Base-by-base conservation (phyloP, 30 jellyfish, hydroid and myxozoan species). In the Clytia hemisphaerica region DNA sequence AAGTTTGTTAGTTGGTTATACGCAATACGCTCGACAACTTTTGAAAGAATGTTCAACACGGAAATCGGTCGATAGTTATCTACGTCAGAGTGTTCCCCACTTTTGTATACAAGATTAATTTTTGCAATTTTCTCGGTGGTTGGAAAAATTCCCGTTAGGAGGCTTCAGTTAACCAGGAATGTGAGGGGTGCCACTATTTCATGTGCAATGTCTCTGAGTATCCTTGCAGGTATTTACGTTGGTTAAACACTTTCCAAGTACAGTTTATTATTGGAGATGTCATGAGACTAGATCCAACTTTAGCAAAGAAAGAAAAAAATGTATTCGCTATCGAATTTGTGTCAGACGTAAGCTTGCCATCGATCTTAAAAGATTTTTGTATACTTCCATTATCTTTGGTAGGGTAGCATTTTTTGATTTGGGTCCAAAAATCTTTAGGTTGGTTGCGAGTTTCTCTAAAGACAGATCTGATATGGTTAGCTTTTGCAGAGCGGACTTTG, bases 401-500 rank as follows among this genome's bases (percentile, higher is more conserved):
- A 28, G 88, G 82, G 26, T 37, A 65, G 81, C 82, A 75, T 38
- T 54, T 40, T 45, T 61, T 75, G 15, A 75, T 45, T 61, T 73
- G 72, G 35, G 61, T 75, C 88, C 88, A 75, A 48, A 75, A 47
- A 2, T 62, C 82, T 51, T 48, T 46, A 61, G 93, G 93, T 42
- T 67, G 49, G 15, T 71, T 55, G 67, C 57, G 53, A 58, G 38
- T 58, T 78, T 78, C 93, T 45, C 68, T 72, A 55, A 68, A 55
- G 72, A 78, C 37, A 46, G 29, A 73, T 42, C 80, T 37, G 37
- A 55, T 30, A 30, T 76, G 46, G 33, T 61, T 75, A 40, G 80
- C 83, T 62, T 75, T 75, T n/a, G 73, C 70, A 22, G 2, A 60
- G 45, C 92, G 74, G 57, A 77, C 58, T 61, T 33, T 48, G 29